Percentiles rank a stretch among this genome's conserved stretches.
Evolutionary conservation across 2,113 vertebrate genomes (phyloP).

Genomic region (Serilophus lunatus): DNA sequence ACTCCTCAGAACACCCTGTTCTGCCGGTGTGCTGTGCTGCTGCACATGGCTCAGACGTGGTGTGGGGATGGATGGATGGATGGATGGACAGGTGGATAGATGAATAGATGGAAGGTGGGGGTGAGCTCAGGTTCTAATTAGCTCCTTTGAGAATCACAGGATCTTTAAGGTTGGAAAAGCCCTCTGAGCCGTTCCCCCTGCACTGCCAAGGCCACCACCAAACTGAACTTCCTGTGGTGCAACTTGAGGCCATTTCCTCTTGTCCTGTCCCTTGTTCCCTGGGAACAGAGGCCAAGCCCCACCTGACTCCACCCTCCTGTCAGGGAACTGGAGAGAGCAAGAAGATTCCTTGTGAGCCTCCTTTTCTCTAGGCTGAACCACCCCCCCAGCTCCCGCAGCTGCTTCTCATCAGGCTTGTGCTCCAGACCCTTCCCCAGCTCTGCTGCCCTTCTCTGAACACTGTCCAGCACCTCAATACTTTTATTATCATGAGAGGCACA

Average conservation of each 20-base stretch:
- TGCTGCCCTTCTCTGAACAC: background rate
- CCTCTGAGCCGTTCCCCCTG: background rate
- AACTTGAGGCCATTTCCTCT: background rate
- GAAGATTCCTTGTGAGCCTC: background rate
- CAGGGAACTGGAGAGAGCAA: background rate
- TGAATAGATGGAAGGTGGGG: background rate
- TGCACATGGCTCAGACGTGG: accelerated
- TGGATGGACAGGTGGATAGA: background rate
- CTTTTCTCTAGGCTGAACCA: background rate
- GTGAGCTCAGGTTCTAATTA: background rate
- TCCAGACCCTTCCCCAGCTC: background rate
- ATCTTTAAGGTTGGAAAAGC: background rate
- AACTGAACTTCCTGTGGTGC: background rate
- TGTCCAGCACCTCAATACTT: background rate
- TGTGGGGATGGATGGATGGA: background rate
- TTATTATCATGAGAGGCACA: background rate
- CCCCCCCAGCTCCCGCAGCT: background rate
- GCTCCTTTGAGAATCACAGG: background rate
- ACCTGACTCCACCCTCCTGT: background rate
- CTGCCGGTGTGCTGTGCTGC: background rate
- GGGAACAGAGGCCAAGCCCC: background rate
- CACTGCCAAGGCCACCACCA: background rate
- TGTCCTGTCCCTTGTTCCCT: background rate
- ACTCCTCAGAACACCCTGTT: background rate
- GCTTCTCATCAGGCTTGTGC: background rate